Percentiles rank a stretch among this genome's conserved stretches.
These are phyloP conservation scores for Henicopernis longicauda DNA, from an alignment of 2,113 vertebrate species.

Conservation along the genomic window DNA sequence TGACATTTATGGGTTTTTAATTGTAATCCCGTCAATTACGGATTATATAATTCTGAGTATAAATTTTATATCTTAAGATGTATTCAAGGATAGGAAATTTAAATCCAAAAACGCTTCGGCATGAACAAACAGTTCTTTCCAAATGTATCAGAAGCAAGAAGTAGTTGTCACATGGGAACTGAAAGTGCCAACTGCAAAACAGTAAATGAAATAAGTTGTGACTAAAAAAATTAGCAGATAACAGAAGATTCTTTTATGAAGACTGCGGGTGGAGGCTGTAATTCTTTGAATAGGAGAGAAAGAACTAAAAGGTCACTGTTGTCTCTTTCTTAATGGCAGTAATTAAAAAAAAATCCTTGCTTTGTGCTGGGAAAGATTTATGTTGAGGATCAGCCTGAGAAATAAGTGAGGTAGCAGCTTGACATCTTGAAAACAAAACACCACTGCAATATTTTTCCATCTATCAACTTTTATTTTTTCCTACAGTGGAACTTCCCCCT, in stretches of 20 bases:
- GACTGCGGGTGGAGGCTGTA: neutral
- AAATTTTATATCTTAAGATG: neutral
- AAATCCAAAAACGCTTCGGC: neutral
- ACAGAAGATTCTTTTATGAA: neutral
- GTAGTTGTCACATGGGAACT: neutral
- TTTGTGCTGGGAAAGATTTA: conserved; percentile 61
- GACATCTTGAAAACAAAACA: conserved; percentile 66
- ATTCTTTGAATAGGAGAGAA: conserved; percentile 21
- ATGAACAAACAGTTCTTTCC: neutral
- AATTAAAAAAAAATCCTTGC: conserved; percentile 31
- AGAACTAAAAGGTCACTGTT: conserved; percentile 16
- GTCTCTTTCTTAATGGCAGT: conserved; percentile 39
- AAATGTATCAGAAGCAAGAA: neutral
- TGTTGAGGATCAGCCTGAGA: conserved; percentile 55
- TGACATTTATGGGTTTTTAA: neutral
- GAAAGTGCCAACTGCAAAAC: neutral
- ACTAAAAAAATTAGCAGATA: neutral
- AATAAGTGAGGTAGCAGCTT: conserved; percentile 65
- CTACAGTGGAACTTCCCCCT: conserved; percentile 98
- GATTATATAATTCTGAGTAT: neutral
- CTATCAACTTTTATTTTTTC: conserved; percentile 58
- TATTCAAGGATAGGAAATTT: neutral
- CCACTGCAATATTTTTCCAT: conserved; percentile 45
- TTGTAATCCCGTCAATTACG: neutral
- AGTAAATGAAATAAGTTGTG: neutral